Base-by-base conservation (phyloP, 2,888 invertebrate genomes). In the Diadegma fenestrale region DNA sequence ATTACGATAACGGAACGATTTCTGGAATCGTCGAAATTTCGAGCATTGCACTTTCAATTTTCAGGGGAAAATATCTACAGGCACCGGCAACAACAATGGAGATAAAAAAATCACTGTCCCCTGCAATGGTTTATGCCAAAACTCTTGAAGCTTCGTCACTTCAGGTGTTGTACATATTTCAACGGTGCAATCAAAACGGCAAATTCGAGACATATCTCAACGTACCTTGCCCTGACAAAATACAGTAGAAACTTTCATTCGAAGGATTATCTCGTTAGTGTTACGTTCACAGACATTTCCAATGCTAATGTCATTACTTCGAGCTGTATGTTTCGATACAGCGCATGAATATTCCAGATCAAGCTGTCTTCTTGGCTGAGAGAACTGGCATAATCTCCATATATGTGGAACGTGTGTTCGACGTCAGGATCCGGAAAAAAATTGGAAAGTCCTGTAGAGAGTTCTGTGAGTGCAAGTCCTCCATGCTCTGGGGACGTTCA, bases 321-420 rank as follows among this genome's bases (percentile, higher is more conserved):
- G 19, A 12, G 12, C 14, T 26, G 58, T 58, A 22, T 22, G 26
- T 58, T 58, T 58, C 12, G 22, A 58, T 58, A 58, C 4, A 58
- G 22, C 14, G 58, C 58, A 26, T 58, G 58, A 26, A 58, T 58
- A 58, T 63, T 75, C 30, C 30, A 30, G 7, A 72, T 22, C 37
- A 72, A 14, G 51, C 19, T 22, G 54, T 19, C 54, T 43, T 68
- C 77, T 75, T 82, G 84, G 75, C 80, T 81, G 84, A 91, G 91
- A 91, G 89, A 91, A 91, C 91, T 89, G 88, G 87, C 87, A 61
- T 43, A 14, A 37, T 64, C 43, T 45, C 63, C 54, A 41, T 30
- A 43, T 54, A 43, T n/a, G 22, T 33, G 17, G 8, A 51, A 64
- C 26, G 26, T 26, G 7, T 26, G 22, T 33, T 37, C 8, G 64